Evolutionary conservation across 35 echinoderm and acorn worm species (phyloP), one percentile per base, ranked within the genome.

Genomic region (Eucidaris tribuloides): DNA sequence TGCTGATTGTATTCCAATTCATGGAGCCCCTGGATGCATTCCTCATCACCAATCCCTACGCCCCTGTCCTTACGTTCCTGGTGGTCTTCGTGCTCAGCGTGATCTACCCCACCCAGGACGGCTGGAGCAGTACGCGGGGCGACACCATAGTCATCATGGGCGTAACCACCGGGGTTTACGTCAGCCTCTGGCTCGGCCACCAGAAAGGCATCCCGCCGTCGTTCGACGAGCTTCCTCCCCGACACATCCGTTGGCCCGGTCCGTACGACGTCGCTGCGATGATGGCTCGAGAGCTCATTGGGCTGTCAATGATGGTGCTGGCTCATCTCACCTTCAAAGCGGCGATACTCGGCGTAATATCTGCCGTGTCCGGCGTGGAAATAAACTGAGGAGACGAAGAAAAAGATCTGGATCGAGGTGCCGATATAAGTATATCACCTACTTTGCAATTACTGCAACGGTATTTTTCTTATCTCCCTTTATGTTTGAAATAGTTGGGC

Each of bases 381-480:
- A 92, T 92, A 30, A n/a, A 85, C n/a, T n/a, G n/a, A n/a, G n/a
- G n/a, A n/a, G n/a, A n/a, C n/a, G n/a, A n/a, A n/a, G n/a, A n/a
- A n/a, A n/a, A n/a, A n/a, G n/a, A n/a, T n/a, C n/a, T n/a, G n/a
- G n/a, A n/a, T n/a, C n/a, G n/a, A n/a, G n/a, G n/a, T n/a, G n/a
- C n/a, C n/a, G 33, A n/a, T 92, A 92, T 57, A 92, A 92, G 76
- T 92, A 81, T 65, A 77, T 92, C 58, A 85, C 89, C 17, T 92
- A 92, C 60, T 80, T 84, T 48, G 25, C 62, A 30, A 79, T 86
- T 24, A 45, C 27, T 18, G 64, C 58, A 9, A 7, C 80, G 34
- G 65, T 46, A 31, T 28, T 86, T 28, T 38, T 86, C n/a, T 36
- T 85, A 29, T 86, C 83, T 20, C 89, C 89, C 14, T 66, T 86